Evolutionary conservation across 2,113 vertebrate species (phyloP), one percentile per base, ranked within the genome.

Genomic region (Phalacrocorax aristotelis): DNA sequence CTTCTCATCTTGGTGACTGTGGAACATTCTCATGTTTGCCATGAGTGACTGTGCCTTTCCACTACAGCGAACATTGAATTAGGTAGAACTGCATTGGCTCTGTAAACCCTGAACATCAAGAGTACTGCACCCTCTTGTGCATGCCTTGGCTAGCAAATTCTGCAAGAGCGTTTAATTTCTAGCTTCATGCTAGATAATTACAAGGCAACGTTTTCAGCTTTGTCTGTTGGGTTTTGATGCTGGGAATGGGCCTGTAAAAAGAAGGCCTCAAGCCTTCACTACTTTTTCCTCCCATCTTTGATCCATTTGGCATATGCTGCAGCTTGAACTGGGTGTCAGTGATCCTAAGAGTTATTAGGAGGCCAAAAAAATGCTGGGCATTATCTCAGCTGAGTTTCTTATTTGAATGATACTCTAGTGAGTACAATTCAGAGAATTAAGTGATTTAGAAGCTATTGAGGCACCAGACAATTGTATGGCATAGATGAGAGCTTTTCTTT

Each of bases 11-110:
- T 55, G 21, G 6, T 77, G 42, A n/a, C 40, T 61, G 38, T 75
- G 64, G 15, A 65, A 55, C 16, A 11, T 61, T 52, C n/a, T 49
- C 46, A 34, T 0, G 0, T 32, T 87, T 30, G 11, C 40, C 3
- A 4, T 23, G 22, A 38, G 7, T 40, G 48, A 34, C 44, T 58
- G 20, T 52, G 85, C 36, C 22, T 80, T 72, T 87, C 48, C 36
- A 38, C 13, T 6, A 34, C 34, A 46, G 46, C 57, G 36, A 27
- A 19, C 0, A 0, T 2, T 49, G 29, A 36, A 42, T 16, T 44
- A 15, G 21, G 10, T 62, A 25, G 19, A 80, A 49, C 38, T 68
- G 29, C 11, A 4, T 7, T 89, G 34, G 4, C 22, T 62, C 38
- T 83, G 21, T 66, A 51, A 89, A 83, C 25, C 15, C 22, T 1